Conservation (phyloP, 2,113 vertebrate genomes). For the Salvelinus alpinus region DNA sequence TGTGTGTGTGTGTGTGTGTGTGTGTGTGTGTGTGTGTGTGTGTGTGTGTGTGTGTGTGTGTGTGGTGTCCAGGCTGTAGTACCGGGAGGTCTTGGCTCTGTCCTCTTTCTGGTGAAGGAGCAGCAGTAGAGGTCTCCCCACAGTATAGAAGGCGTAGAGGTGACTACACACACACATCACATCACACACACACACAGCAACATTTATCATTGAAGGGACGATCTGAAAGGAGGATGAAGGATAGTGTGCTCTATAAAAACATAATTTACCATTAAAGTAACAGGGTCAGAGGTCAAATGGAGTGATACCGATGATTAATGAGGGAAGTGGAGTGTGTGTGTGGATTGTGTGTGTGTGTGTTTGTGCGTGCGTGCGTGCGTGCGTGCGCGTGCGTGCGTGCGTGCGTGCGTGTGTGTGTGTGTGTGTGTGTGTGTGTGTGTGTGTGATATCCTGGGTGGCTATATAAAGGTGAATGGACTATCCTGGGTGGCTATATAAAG, state of each 20-base stretch:
- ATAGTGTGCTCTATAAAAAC: not conserved
- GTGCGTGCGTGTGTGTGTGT: too few relatives aligned
- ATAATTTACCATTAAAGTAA: too few relatives aligned
- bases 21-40: constrained; percentile 38
- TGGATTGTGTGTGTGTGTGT: too few relatives aligned
- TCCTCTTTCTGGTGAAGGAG: constrained; percentile 70
- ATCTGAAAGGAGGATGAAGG: constrained; percentile 1
- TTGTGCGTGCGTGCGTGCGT: too few relatives aligned
- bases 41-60: not conserved
- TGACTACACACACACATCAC: constrained; percentile 34
- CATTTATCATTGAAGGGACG: too few relatives aligned
- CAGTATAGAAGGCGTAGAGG: constrained; percentile 67
- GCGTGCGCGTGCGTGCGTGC: too few relatives aligned
- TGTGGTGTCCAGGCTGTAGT: constrained; percentile 55
- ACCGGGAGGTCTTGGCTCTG: constrained; percentile 66
- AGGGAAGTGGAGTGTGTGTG: not conserved
- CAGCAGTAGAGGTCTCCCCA: constrained; percentile 58
- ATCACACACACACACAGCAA: not conserved
- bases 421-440: too few relatives aligned
- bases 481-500: too few relatives aligned
- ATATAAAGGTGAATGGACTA: too few relatives aligned
- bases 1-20: constrained; percentile 48
- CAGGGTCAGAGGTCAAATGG: not conserved
- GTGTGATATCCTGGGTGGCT: too few relatives aligned
- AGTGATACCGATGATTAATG: not conserved